Conservation (phyloP, 1,140 invertebrate genomes). For the Pygmarrhopalites habei region DNA sequence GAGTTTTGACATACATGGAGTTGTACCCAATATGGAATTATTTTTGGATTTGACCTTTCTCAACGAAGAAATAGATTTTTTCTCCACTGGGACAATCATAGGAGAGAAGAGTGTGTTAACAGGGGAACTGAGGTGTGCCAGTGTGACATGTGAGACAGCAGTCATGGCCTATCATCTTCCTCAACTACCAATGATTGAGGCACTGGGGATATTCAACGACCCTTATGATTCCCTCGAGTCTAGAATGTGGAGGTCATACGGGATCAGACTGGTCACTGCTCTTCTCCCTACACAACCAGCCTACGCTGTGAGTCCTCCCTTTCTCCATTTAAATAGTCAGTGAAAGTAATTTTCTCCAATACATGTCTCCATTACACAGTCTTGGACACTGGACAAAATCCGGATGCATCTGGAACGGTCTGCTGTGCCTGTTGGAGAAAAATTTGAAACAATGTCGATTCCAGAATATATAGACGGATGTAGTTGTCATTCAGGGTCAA, state of each 20-base stretch:
- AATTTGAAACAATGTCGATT: conserved; percentile 20
- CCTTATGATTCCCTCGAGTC: conserved; percentile 26
- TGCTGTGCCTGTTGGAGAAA: conserved; percentile 38
- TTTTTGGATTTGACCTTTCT: conserved; percentile 33
- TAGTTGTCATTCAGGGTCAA: conserved; percentile 32
- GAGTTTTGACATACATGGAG: conserved; percentile 21
- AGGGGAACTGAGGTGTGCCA: conserved; percentile 41
- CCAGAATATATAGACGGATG: conserved; percentile 29
- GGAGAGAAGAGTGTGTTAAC: conserved; percentile 47
- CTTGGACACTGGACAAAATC: conserved; percentile 39
- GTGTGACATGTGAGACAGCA: conserved; percentile 45
- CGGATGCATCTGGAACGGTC: conserved; percentile 37
- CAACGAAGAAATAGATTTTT: conserved; percentile 43
- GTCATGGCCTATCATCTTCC: conserved; percentile 42
- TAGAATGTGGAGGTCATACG: conserved; percentile 40
- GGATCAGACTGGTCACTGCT: conserved; percentile 32
- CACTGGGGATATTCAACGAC: conserved; percentile 23
- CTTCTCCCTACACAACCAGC: conserved; percentile 38
- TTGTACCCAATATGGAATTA: conserved; percentile 34
- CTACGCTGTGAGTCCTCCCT: conserved; percentile 21
- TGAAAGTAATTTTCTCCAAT: not conserved
- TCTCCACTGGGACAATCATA: conserved; percentile 45
- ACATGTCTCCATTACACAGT: conserved; percentile 18
- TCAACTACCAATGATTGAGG: conserved; percentile 20
- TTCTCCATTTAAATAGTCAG: too few species aligned